phyloP scores from a whole-genome alignment of 2,888 invertebrate species.

The Cremastobaeus sp. region DNA sequence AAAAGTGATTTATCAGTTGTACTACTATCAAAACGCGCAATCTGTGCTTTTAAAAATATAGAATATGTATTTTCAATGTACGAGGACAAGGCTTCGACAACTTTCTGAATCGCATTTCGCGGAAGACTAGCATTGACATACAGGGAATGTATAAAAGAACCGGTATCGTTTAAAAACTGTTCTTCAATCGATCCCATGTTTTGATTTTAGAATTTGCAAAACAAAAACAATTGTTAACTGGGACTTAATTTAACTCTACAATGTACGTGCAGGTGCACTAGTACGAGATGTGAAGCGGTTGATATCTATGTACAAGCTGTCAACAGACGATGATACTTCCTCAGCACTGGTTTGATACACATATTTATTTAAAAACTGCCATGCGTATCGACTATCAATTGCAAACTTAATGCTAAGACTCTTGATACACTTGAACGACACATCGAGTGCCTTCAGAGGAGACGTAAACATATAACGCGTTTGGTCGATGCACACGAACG shows the following conservation, averaged over 20 bases:
- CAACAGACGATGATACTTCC: neutral
- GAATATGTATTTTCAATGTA: conserved; percentile 31
- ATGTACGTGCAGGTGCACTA: no score
- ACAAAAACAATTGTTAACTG: no score
- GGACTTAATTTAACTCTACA: no score
- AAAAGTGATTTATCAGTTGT: conserved; percentile 7
- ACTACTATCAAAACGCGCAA: no score
- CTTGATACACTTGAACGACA: conserved; percentile 6
- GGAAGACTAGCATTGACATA: conserved; percentile 12
- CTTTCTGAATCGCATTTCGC: conserved; percentile 22
- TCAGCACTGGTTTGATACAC: neutral
- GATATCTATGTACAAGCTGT: conserved; percentile 15
- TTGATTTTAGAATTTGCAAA: no score
- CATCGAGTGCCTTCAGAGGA: neutral
- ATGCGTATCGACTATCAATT: conserved; percentile 13
- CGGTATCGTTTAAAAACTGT: conserved; percentile 8
- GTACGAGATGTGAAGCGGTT: no score
- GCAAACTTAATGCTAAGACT: neutral
- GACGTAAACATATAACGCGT: conserved; percentile 2
- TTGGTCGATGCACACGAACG: neutral
- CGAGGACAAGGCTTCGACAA: conserved; percentile 5
- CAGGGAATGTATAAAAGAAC: conserved; percentile 12
- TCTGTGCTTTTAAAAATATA: conserved; percentile 11
- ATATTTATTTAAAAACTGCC: conserved; percentile 16
- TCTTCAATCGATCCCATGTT: conserved; percentile 4